Evolutionary conservation across 2,888 invertebrate species (phyloP).

Genomic region (Mythimna ferrago): DNA sequence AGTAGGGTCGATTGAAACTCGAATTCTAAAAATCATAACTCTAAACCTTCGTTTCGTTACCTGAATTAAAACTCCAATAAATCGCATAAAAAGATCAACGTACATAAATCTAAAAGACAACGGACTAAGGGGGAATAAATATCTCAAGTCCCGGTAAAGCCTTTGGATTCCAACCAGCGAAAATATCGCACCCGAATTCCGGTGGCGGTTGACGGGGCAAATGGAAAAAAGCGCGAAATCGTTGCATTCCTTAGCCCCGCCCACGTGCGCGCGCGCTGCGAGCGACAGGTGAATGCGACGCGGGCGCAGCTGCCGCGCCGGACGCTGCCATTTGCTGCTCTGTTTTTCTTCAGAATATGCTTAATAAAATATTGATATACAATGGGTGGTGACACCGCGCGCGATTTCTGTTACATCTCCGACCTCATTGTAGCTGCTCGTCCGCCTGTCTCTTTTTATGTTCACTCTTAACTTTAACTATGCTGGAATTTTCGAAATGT

Average conservation of each 20-base stretch:
- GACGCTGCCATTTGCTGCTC: slow-evolving; percentile 83
- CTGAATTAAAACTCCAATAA: slow-evolving; percentile 83
- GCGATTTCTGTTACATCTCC: slow-evolving; percentile 72
- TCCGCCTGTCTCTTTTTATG: slow-evolving; percentile 65
- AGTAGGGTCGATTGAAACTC: slow-evolving; percentile 7
- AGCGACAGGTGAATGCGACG: slow-evolving; percentile 88
- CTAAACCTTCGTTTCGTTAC: slow-evolving; percentile 70
- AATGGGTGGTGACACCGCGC: slow-evolving; percentile 82
- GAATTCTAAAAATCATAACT: slow-evolving; percentile 53
- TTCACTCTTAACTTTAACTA: slow-evolving; percentile 54
- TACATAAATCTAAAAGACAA: slow-evolving; percentile 82
- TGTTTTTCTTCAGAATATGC: slow-evolving; percentile 82
- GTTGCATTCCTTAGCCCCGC: slow-evolving; percentile 83
- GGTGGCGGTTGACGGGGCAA: slow-evolving; percentile 81
- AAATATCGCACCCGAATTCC: slow-evolving; percentile 91
- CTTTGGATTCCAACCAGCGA: slow-evolving; percentile 87
- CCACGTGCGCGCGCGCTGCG: slow-evolving; percentile 83
- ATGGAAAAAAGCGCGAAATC: slow-evolving; percentile 85
- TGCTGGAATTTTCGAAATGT: slow-evolving; percentile 48
- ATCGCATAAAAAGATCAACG: slow-evolving; percentile 76
- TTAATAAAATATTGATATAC: slow-evolving; percentile 86
- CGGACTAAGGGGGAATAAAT: slow-evolving; percentile 80
- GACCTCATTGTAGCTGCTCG: slow-evolving; percentile 73
- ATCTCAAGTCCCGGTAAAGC: slow-evolving; percentile 85
- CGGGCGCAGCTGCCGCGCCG: slow-evolving; percentile 79